phyloP scores from a whole-genome alignment of 53 echinoderm and acorn worm genomes.

The Crossaster papposus region DNA sequence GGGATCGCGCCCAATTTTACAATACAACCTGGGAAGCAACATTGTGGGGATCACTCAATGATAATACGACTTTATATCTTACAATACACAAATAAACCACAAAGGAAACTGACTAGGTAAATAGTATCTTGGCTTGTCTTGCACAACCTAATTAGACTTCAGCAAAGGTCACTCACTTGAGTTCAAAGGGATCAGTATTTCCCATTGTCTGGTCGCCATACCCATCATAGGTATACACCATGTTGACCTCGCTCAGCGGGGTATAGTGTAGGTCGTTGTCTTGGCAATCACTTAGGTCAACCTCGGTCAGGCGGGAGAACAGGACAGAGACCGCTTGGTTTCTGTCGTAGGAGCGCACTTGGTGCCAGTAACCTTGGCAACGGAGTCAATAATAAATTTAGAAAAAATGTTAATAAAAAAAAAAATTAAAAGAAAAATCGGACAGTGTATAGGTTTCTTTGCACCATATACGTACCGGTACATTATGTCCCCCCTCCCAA shows the following conservation, averaged over 20 bases:
- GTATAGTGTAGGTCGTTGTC: conserved; percentile 50
- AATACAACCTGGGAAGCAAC: no score
- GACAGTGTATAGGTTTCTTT: no score
- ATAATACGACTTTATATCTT: no score
- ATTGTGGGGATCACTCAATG: no score
- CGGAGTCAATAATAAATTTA: background rate
- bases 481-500: no score
- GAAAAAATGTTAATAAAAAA: no score
- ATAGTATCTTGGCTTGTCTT: no score
- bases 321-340: conserved; percentile 89
- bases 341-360: conserved; percentile 84
- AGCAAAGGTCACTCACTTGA: conserved; percentile 68
- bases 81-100: no score
- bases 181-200: conserved; percentile 87
- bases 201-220: conserved; percentile 94
- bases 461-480: no score
- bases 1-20: no score
- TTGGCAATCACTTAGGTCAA: conserved; percentile 74
- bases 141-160: no score
- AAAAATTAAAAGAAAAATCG: background rate
- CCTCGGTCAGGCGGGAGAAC: conserved; percentile 80
- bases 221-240: conserved; percentile 85
- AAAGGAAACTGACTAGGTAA: no score
- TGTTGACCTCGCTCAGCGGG: conserved; percentile 82
- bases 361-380: conserved; percentile 89